Evolutionary conservation across 2,113 vertebrate genomes (phyloP), one percentile per base, ranked within the genome.

Genomic region (Tympanuchus pallidicinctus): DNA sequence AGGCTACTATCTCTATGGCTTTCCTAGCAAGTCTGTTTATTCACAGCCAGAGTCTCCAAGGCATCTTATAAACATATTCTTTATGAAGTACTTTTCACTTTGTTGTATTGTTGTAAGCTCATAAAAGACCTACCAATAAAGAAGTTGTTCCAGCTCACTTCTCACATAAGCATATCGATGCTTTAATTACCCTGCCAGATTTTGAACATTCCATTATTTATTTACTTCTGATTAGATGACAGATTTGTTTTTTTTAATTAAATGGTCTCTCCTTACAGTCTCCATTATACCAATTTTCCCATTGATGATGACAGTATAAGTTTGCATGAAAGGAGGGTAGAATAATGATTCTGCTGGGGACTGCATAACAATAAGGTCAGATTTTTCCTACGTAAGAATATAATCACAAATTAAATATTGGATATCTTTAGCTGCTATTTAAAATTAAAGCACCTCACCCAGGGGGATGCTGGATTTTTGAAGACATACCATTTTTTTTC

Each of bases 21-120:
- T 82, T 94, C 27, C 66, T 72, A 63, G 32, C 34, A 94, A 85
- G 66, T 78, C 50, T 79, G 19, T 85, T 91, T 89, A 89, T 77
- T 75, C 78, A 67, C 45, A 80, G 11, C 6, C 52, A 30, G 8
- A 15, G 32, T 92, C 45, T 90, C 86, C 25, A 82, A 74, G 84
- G 74, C 22, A 82, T 76, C 48, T 82, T 93, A 57, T 2, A 87
- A 87, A 72, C 30, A 32, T 81, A 63, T 25, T 70, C 57, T 87
- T 86, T 85, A 82, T 54, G 24, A 92, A 91, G 66, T 73, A 71
- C 79, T 92, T 93, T 94, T 92, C 66, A 73, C 32, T 93, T 92
- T 65, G 27, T 66, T 90, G n/a, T 61, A 57, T 93, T 92, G 34
- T 93, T 89, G 16, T 89, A 54, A 83, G 21, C 25, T 90, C 20